Evolutionary conservation across 2,797 vertebrate species (phyloP).

Genomic region (Buceros bicornis): DNA sequence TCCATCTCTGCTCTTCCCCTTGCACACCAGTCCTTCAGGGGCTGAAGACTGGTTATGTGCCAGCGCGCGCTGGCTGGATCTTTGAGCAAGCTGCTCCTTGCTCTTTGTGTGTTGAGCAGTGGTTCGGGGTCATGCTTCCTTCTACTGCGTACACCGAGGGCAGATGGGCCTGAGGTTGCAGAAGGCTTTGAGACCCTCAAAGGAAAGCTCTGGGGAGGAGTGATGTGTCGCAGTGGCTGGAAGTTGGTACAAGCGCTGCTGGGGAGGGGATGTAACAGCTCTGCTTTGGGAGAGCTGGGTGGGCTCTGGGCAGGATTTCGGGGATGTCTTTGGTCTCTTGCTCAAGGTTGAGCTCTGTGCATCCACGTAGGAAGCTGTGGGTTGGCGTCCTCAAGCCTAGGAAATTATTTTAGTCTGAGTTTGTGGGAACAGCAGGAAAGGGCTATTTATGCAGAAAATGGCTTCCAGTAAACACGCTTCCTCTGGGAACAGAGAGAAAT

Average conservation of each 20-base stretch:
- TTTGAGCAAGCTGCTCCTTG: background rate
- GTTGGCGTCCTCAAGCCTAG: background rate
- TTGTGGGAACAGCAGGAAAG: slow-evolving; percentile 47
- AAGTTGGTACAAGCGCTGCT: background rate
- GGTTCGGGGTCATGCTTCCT: background rate
- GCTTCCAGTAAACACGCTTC: background rate
- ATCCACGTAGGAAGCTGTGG: slow-evolving; percentile 10
- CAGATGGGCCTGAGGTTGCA: background rate
- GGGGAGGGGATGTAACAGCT: background rate
- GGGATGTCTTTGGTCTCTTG: background rate
- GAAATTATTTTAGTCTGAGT: slow-evolving; percentile 24
- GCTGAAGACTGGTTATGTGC: background rate
- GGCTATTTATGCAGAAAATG: slow-evolving; percentile 58
- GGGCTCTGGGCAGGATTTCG: background rate
- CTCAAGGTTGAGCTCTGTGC: background rate
- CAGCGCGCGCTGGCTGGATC: background rate
- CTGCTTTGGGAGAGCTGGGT: background rate
- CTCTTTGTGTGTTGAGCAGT: background rate
- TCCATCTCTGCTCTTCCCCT: background rate
- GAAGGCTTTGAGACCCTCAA: background rate
- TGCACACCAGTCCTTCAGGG: background rate
- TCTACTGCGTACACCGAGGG: accelerated
- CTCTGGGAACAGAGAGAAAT: slow-evolving; percentile 20
- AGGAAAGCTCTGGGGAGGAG: background rate
- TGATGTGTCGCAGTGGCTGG: accelerated